These are phyloP conservation scores for Xestia sexstrigata DNA, from an alignment of 2,888 invertebrate genomes.

Conservation along the genomic window DNA sequence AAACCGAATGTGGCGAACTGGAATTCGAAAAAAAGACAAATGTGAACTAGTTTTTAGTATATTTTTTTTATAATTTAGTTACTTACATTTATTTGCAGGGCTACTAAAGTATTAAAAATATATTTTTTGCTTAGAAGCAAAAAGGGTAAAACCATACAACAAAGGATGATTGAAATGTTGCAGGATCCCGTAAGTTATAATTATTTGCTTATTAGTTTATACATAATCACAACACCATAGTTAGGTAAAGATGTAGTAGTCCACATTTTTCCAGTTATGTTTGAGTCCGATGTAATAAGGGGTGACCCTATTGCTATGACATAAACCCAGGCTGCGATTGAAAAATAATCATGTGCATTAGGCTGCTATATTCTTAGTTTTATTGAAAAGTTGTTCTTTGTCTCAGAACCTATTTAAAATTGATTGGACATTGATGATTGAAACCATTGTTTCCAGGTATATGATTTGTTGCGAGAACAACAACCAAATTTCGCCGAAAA, in stretches of 20 bases:
- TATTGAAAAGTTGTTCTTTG: not conserved
- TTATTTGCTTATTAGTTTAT: not conserved
- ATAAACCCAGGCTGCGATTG: not conserved
- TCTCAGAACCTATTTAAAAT: not conserved
- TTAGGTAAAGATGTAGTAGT: not conserved
- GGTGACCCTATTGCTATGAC: too few species aligned
- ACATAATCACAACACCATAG: not conserved
- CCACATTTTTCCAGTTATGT: not conserved
- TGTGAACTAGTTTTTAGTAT: too few species aligned
- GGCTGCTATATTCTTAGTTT: not conserved
- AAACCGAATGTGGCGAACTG: too few species aligned
- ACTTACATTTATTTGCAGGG: constrained; percentile 5
- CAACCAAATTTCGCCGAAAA: constrained; percentile 42
- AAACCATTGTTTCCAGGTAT: constrained; percentile 38
- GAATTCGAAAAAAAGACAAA: too few species aligned
- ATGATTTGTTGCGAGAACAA: constrained; percentile 28
- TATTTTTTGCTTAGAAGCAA: constrained; percentile 37
- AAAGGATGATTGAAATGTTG: constrained; percentile 36
- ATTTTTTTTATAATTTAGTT: too few species aligned
- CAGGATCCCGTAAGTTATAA: constrained; percentile 37
- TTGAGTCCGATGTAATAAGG: not conserved
- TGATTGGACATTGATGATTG: not conserved
- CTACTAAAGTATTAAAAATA: constrained; percentile 32
- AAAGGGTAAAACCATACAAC: constrained; percentile 25
- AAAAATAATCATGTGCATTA: not conserved